A percentile compares a stretch with the other conserved stretches of the same genome.
Evolutionary conservation across 1,140 invertebrate genomes (phyloP).

Genomic region (Diachasmimorpha longicaudata): DNA sequence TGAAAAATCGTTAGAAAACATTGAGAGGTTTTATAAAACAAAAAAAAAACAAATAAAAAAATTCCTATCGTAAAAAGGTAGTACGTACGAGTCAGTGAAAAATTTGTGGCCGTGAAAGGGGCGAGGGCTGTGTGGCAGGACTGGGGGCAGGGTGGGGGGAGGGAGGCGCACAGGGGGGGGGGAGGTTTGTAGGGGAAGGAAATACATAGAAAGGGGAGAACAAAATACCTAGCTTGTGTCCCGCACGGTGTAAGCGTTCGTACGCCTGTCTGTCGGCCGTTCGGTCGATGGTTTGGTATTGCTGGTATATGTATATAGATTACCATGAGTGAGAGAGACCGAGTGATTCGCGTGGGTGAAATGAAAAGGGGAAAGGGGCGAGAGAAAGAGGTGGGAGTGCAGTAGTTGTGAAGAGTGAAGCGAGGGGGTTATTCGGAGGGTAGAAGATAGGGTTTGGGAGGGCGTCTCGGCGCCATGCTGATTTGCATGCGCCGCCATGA

Average conservation of each 20-base stretch:
- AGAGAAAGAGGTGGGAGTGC: no score
- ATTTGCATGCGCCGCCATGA: conserved; percentile 65
- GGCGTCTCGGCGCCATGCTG: conserved; percentile 64
- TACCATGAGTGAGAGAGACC: conserved; percentile 13
- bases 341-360: background rate
- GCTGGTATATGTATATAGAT: conserved; percentile 41
- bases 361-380: background rate
- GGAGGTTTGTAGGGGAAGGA: background rate
- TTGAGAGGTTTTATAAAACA: background rate
- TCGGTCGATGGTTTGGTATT: conserved; percentile 59
- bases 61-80: background rate
- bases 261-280: conserved; percentile 49
- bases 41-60: background rate
- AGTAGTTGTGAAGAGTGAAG: conserved; percentile 14
- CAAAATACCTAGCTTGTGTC: conserved; percentile 53
- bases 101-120: background rate
- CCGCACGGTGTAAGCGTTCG: conserved; percentile 41
- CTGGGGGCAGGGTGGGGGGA: conserved; percentile 10
- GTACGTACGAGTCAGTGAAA: background rate
- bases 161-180: no score
- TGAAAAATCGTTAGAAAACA: background rate
- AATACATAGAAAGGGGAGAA: conserved; percentile 23
- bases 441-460: conserved; percentile 37
- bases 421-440: conserved; percentile 21
- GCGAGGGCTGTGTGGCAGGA: background rate